These are phyloP conservation scores for Adoxophyes honmai DNA, from an alignment of 1,140 invertebrate species.

Conservation along the genomic window DNA sequence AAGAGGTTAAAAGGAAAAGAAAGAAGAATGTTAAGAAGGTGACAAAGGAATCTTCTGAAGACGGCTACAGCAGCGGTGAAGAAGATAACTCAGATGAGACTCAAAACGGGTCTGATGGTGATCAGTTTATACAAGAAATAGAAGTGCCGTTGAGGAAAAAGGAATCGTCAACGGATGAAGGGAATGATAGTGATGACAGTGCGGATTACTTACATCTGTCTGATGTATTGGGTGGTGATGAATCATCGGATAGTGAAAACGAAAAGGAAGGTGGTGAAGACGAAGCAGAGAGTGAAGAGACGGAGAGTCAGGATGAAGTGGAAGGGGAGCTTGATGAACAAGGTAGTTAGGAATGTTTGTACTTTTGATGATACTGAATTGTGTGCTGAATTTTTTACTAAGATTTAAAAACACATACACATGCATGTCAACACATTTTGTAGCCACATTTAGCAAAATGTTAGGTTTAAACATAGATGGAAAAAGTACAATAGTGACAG, in stretches of 20 bases:
- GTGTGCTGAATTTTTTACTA: no score
- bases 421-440: no score
- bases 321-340: slow-evolving; percentile 26
- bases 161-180: slow-evolving; percentile 49
- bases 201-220: slow-evolving; percentile 64
- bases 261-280: slow-evolving; percentile 28
- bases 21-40: slow-evolving; percentile 30
- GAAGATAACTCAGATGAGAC: slow-evolving; percentile 26
- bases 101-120: slow-evolving; percentile 22
- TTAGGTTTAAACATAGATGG: no score
- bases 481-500: no score
- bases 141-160: slow-evolving; percentile 47
- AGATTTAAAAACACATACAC: no score
- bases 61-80: slow-evolving; percentile 59
- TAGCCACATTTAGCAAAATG: no score
- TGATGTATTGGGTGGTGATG: slow-evolving; percentile 59
- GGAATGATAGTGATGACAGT: slow-evolving; percentile 49
- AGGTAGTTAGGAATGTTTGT: no score
- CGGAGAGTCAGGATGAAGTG: slow-evolving; percentile 27
- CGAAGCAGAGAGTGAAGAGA: slow-evolving; percentile 16
- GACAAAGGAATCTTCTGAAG: slow-evolving; percentile 53
- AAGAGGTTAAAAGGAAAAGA: slow-evolving; percentile 40
- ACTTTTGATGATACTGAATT: no score
- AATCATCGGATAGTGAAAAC: slow-evolving; percentile 34
- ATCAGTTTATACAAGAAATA: slow-evolving; percentile 50